These are phyloP conservation scores for Todiramphus saurophagus DNA, from an alignment of 2,113 vertebrate genomes.

Conservation along the genomic window DNA sequence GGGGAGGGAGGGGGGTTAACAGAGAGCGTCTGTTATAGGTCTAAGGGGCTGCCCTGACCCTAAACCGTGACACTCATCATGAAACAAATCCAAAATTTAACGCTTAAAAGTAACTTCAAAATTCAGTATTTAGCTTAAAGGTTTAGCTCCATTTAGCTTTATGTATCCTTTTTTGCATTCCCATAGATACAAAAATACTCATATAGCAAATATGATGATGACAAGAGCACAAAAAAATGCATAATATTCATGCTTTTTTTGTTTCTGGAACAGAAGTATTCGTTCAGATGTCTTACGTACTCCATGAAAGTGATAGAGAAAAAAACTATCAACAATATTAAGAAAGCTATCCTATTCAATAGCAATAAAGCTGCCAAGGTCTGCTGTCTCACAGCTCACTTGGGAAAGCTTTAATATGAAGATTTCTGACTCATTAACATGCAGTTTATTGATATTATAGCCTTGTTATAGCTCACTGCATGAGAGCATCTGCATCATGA, in stretches of 20 bases:
- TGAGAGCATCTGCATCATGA: background rate
- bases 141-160: background rate
- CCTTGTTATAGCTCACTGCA: background rate
- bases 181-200: background rate
- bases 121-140: background rate
- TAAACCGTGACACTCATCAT: no score
- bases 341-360: background rate
- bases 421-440: conserved; percentile 27
- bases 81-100: background rate
- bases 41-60: no score
- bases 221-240: background rate
- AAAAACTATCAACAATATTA: background rate
- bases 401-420: conserved; percentile 19
- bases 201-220: background rate
- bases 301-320: background rate
- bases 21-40: no score
- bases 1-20: no score
- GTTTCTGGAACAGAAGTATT: background rate
- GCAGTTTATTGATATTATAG: conserved; percentile 41
- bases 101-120: background rate
- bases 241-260: background rate
- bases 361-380: background rate
- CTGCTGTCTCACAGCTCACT: background rate
- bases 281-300: background rate
- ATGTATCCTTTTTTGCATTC: background rate